Percentiles rank a stretch among this genome's conserved stretches.
Evolutionary conservation across 2,113 vertebrate species (phyloP).

Genomic region (Actenoides lindsayi): DNA sequence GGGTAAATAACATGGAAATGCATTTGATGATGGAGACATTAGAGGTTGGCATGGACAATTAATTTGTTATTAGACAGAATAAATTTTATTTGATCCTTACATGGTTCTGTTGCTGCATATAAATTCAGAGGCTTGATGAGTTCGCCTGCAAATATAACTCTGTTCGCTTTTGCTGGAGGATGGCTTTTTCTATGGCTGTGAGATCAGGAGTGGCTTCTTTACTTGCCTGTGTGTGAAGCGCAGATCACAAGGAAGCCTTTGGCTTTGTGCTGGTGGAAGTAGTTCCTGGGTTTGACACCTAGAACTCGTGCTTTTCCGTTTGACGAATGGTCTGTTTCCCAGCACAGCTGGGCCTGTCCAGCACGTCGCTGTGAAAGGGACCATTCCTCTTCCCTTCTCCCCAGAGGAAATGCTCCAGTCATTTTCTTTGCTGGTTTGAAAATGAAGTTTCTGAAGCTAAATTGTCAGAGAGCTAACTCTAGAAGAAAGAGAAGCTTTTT

Average conservation of each 20-base stretch:
- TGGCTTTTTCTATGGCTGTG: not conserved
- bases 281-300: not conserved
- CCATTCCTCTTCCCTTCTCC: not conserved
- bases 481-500: not conserved
- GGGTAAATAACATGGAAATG: slow-evolving; percentile 67
- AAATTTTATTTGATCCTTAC: slow-evolving; percentile 68
- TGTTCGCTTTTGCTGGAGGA: not conserved
- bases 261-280: not conserved
- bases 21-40: slow-evolving; percentile 68
- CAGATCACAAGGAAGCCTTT: not conserved
- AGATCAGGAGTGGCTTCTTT: not conserved
- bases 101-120: slow-evolving; percentile 49
- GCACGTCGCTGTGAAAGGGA: fast-evolving
- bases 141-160: not conserved
- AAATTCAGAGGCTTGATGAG: slow-evolving; percentile 2
- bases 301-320: not conserved
- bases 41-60: slow-evolving; percentile 69
- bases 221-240: not conserved
- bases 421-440: not conserved
- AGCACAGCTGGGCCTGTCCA: not conserved
- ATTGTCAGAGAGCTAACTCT: not conserved
- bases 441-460: not conserved
- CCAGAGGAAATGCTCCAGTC: not conserved
- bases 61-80: slow-evolving; percentile 71
- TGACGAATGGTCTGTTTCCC: fast-evolving